phyloP scores from a whole-genome alignment of 2,113 vertebrate species.

The Nesogale talazaci region DNA sequence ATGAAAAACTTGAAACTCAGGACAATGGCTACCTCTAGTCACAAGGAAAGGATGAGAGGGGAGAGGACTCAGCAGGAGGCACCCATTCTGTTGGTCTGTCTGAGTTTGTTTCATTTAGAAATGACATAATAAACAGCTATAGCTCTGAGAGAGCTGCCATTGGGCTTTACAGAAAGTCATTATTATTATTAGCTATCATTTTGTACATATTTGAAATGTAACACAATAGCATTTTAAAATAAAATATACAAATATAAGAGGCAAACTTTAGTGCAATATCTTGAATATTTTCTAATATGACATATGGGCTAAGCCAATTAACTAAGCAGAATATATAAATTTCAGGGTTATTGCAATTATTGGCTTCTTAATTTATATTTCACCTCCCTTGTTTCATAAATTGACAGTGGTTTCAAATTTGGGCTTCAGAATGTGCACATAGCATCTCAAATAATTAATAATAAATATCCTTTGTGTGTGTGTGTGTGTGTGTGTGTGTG shows the following conservation, averaged over 20 bases:
- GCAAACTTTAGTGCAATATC: conserved; percentile 15
- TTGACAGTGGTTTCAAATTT: conserved; percentile 1
- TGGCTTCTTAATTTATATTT: conserved; percentile 25
- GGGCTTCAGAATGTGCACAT: not conserved
- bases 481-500: not conserved
- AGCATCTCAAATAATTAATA: not conserved
- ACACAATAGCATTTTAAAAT: conserved; percentile 18
- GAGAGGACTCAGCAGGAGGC: too few species aligned
- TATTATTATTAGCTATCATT: not conserved
- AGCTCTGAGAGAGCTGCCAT: not conserved
- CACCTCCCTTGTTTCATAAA: not conserved
- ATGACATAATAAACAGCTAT: not conserved
- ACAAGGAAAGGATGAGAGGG: too few species aligned
- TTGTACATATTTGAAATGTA: not conserved
- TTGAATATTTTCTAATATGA: conserved; percentile 38
- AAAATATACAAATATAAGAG: not conserved
- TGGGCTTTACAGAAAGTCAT: not conserved
- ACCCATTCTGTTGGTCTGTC: too few species aligned
- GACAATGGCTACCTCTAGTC: too few species aligned
- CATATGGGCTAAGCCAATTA: not conserved
- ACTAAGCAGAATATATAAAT: conserved; percentile 26
- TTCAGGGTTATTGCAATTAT: not conserved
- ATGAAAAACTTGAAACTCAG: too few species aligned
- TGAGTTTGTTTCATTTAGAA: too few species aligned
- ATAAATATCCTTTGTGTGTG: not conserved